Percentiles rank a stretch among this genome's conserved stretches.
phyloP scores from a whole-genome alignment of 2,888 invertebrate species.

The Aspidiotus rigidus region DNA sequence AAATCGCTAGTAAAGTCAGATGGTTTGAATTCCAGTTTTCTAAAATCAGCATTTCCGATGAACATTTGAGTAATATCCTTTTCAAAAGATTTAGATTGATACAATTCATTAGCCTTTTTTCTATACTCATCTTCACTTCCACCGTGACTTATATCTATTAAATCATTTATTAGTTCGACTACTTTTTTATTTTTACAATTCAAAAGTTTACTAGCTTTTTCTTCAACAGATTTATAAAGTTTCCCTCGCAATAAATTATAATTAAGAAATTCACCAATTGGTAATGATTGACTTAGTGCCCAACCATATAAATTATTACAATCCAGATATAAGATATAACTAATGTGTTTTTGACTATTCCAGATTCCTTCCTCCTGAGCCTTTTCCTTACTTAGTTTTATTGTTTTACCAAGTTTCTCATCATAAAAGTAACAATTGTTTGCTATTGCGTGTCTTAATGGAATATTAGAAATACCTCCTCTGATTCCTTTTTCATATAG shows the following conservation, averaged over 20 bases:
- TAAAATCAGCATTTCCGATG: conserved; percentile 3
- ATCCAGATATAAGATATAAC: conserved; percentile 18
- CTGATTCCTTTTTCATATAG: conserved; percentile 15
- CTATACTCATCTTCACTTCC: conserved; percentile 4
- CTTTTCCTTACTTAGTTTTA: conserved; percentile 18
- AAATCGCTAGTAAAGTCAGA: conserved; percentile 6
- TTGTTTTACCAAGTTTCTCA: conserved; percentile 17
- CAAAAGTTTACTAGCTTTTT: conserved; percentile 1
- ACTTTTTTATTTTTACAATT: conserved; percentile 4
- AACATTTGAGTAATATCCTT: conserved; percentile 4
- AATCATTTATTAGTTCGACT: conserved; percentile 1
- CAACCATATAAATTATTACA: conserved; percentile 16
- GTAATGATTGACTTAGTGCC: conserved; percentile 11
- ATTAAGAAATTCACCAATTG: conserved; percentile 14
- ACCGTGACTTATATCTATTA: not conserved
- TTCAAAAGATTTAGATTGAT: conserved; percentile 4
- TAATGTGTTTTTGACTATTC: conserved; percentile 17
- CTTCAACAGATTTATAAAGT: conserved; percentile 4
- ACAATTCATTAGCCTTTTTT: conserved; percentile 4
- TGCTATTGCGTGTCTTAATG: conserved; percentile 9
- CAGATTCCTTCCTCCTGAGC: conserved; percentile 8
- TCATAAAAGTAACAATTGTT: conserved; percentile 14
- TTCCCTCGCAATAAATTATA: conserved; percentile 8
- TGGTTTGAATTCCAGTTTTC: conserved; percentile 6
- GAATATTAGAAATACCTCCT: conserved; percentile 20